Conservation (phyloP, 2,888 invertebrate genomes). For the Phaedon cochleariae region DNA sequence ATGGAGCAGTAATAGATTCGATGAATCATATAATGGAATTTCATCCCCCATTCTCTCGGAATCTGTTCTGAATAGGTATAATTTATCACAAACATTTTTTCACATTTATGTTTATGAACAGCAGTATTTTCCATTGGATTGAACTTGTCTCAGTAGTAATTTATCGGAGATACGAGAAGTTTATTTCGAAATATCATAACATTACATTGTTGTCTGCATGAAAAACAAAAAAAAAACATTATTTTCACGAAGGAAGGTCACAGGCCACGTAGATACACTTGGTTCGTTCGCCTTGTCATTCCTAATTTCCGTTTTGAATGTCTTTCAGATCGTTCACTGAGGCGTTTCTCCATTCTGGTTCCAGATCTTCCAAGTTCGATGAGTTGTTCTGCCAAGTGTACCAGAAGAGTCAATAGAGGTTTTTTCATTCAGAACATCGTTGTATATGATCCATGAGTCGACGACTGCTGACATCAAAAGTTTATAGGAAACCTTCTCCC, state of each 20-base stretch:
- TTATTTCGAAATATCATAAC: neutral
- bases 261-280: slow-evolving; percentile 10
- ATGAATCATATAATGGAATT: too few species aligned
- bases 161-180: neutral
- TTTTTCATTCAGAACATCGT: neutral
- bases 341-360: slow-evolving; percentile 7
- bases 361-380: slow-evolving; percentile 11
- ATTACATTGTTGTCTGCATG: neutral
- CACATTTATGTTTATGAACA: too few species aligned
- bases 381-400: slow-evolving; percentile 12
- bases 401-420: slow-evolving; percentile 10
- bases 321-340: neutral
- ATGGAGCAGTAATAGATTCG: too few species aligned
- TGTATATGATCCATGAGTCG: slow-evolving; percentile 14
- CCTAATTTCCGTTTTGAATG: neutral
- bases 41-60: too few species aligned
- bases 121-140: neutral
- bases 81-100: too few species aligned
- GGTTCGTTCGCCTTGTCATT: slow-evolving; percentile 7
- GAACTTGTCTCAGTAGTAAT: slow-evolving; percentile 1
- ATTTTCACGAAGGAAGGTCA: slow-evolving; percentile 5
- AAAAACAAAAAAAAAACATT: slow-evolving; percentile 12
- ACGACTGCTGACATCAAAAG: neutral
- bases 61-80: too few species aligned
- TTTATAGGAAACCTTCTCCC: slow-evolving; percentile 8